Conservation (phyloP, 1,140 invertebrate species). For the Drosophila quadrilineata region DNA sequence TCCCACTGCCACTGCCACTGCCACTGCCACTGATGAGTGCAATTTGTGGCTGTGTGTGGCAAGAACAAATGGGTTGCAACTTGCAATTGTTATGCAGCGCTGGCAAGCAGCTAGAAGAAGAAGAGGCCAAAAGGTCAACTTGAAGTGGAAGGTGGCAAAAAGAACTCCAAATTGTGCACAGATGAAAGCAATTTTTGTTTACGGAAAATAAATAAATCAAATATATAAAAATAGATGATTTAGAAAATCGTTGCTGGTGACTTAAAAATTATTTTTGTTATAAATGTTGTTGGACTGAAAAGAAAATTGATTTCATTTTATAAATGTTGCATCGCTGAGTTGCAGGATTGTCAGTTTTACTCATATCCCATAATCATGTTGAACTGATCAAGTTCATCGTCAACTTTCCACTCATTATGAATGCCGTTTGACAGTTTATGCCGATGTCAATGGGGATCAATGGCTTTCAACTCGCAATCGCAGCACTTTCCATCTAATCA, state of each 20-base stretch:
- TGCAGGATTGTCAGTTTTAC: no score
- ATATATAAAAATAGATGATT: not conserved
- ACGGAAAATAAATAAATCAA: no score
- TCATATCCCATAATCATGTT: no score
- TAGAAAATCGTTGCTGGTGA: no score
- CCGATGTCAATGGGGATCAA: constrained; percentile 47
- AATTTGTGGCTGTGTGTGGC: constrained; percentile 7
- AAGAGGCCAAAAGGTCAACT: constrained; percentile 20
- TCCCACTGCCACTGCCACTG: not conserved
- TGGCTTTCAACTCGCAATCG: constrained; percentile 47
- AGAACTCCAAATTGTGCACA: no score
- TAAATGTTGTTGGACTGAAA: no score
- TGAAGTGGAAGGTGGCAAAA: no score
- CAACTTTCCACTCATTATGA: constrained; percentile 70
- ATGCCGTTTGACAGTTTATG: constrained; percentile 43
- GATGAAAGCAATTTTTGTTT: no score
- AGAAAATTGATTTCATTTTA: no score
- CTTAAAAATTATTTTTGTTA: no score
- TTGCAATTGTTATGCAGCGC: constrained; percentile 36
- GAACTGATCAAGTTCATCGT: no score
- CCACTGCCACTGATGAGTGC: not conserved
- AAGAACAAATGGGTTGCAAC: constrained; percentile 31
- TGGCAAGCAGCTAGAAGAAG: not conserved
- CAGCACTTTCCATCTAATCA: constrained; percentile 53
- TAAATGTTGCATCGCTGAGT: no score